Conservation (phyloP, 2,888 invertebrate species). For the Apamea monoglypha region DNA sequence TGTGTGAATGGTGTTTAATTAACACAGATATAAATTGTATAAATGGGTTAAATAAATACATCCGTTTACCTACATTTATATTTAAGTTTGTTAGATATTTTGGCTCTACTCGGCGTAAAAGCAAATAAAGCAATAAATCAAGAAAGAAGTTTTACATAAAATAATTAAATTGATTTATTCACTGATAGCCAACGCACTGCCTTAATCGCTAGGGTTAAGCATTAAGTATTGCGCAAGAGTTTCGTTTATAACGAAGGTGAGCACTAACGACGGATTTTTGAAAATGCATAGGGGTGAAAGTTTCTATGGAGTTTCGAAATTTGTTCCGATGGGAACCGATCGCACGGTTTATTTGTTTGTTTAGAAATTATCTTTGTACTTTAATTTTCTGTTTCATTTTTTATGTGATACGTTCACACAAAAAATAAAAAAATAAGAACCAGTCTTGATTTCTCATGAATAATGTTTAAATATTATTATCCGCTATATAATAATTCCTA, state of each 20-base stretch:
- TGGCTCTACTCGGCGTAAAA: neutral
- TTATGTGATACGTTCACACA: neutral
- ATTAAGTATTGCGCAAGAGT: neutral
- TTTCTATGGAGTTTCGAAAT: too few species aligned
- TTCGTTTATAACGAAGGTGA: neutral
- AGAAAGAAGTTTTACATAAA: too few species aligned
- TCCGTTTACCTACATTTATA: conserved; percentile 1
- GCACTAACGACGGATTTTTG: neutral
- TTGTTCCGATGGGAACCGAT: neutral
- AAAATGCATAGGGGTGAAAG: neutral
- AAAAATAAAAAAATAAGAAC: neutral
- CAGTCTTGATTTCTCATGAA: neutral
- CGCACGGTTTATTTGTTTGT: neutral
- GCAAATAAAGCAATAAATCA: too few species aligned
- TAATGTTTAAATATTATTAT: neutral
- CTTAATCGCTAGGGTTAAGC: neutral
- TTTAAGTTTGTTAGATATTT: neutral
- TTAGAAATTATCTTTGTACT: neutral
- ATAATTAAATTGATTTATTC: neutral
- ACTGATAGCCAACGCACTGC: neutral
- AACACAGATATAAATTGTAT: conserved; percentile 33
- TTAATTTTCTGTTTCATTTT: neutral
- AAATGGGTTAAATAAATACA: conserved; percentile 39
- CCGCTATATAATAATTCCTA: neutral
- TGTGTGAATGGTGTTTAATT: conserved; percentile 53